Percentiles rank a stretch among this genome's conserved stretches.
These are phyloP conservation scores for Apeira syringaria DNA, from an alignment of 2,888 invertebrate genomes.

Conservation along the genomic window DNA sequence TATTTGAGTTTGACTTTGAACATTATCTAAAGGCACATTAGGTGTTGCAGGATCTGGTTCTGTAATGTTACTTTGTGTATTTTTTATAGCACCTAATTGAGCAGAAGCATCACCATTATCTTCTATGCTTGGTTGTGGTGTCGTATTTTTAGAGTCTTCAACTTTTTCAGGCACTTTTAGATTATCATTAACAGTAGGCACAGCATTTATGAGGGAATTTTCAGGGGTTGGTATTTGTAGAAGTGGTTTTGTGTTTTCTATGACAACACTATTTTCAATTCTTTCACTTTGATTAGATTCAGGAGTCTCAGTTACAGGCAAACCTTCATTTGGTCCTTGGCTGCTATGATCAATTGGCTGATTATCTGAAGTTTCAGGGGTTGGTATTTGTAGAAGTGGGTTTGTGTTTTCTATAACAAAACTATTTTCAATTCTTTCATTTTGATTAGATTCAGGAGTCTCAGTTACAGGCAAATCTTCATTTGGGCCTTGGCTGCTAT, in stretches of 20 bases:
- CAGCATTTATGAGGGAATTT: conserved; percentile 21
- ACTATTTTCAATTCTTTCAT: conserved; percentile 14
- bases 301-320: background rate
- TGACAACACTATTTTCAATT: conserved; percentile 13
- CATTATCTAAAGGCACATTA: conserved; percentile 5
- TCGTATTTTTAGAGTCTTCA: conserved; percentile 37
- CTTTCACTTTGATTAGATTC: conserved; percentile 8
- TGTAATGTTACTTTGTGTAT: conserved; percentile 6
- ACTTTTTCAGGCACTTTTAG: conserved; percentile 44
- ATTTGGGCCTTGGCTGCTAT: conserved; percentile 5
- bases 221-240: conserved; percentile 10
- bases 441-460: conserved; percentile 5
- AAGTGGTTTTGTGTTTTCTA: conserved; percentile 9
- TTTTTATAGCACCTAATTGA: conserved; percentile 9
- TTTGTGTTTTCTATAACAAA: conserved; percentile 2
- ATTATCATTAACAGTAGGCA: conserved; percentile 35
- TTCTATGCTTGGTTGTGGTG: conserved; percentile 35
- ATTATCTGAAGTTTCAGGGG: conserved; percentile 8
- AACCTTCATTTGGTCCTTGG: no score
- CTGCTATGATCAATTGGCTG: no score
- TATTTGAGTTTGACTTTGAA: conserved; percentile 7
- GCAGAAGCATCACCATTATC: conserved; percentile 43
- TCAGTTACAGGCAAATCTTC: no score
- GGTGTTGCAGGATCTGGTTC: conserved; percentile 9
- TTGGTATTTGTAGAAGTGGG: conserved; percentile 11